A percentile compares a stretch with the other conserved stretches of the same genome.
These are phyloP conservation scores for Lepidocyrtinus sp. DNA, from an alignment of 2,888 invertebrate genomes.

Conservation along the genomic window DNA sequence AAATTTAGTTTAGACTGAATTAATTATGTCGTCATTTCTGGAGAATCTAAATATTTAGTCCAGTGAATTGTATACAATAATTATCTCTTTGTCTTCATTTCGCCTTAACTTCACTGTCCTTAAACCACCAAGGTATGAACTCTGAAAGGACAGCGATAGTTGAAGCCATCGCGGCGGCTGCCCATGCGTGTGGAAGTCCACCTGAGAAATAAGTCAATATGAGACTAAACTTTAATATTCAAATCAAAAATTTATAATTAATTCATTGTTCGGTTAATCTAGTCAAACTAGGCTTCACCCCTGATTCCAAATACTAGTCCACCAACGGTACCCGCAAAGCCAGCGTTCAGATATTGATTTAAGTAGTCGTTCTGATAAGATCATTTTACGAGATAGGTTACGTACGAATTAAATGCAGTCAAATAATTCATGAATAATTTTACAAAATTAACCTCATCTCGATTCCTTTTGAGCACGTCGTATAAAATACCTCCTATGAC, in stretches of 20 bases:
- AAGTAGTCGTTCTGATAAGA: background rate
- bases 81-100: too few relatives aligned
- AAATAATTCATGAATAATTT: background rate
- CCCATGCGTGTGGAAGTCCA: slow-evolving; percentile 31
- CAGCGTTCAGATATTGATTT: slow-evolving; percentile 16
- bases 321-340: slow-evolving; percentile 36
- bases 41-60: background rate
- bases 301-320: slow-evolving; percentile 41
- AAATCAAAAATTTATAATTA: background rate
- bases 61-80: too few relatives aligned
- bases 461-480: slow-evolving; percentile 46
- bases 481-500: slow-evolving; percentile 35
- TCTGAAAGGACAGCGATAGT: slow-evolving; percentile 3
- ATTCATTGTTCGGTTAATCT: too few relatives aligned
- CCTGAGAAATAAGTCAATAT: too few relatives aligned
- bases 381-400: background rate
- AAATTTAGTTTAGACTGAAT: too few relatives aligned
- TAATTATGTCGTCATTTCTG: background rate
- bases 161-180: slow-evolving; percentile 14
- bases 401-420: background rate
- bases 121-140: slow-evolving; percentile 6
- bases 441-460: slow-evolving; percentile 28
- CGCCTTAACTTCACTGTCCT: too few relatives aligned
- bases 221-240: background rate
- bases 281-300: too few relatives aligned